phyloP scores from a whole-genome alignment of 2,888 invertebrate species.

The Leptinotarsa haldemani region DNA sequence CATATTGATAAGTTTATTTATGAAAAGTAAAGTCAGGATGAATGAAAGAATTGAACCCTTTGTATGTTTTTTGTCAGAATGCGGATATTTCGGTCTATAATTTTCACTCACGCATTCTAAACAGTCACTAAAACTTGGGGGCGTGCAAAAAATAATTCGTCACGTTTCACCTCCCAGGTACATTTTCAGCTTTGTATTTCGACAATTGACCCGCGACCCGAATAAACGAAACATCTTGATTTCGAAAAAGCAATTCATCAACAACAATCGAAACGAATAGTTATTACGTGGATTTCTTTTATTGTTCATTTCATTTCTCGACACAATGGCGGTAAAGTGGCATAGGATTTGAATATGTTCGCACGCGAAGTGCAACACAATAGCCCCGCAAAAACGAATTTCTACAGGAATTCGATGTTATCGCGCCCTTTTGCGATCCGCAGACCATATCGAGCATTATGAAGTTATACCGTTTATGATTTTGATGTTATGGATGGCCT shows the following conservation, averaged over 20 bases:
- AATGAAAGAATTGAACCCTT: too few species aligned
- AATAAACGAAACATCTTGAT: conserved; percentile 7
- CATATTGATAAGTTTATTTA: too few species aligned
- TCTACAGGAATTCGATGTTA: neutral
- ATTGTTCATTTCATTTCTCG: conserved; percentile 3
- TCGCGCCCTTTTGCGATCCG: neutral
- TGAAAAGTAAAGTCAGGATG: too few species aligned
- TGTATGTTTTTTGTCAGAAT: neutral
- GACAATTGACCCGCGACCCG: neutral
- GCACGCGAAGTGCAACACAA: conserved; percentile 8
- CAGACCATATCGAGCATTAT: neutral
- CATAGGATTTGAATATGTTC: neutral
- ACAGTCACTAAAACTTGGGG: neutral
- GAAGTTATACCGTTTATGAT: neutral
- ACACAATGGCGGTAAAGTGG: conserved; percentile 4
- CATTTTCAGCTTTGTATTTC: neutral
- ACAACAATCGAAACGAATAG: conserved; percentile 7
- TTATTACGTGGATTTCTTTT: conserved; percentile 11
- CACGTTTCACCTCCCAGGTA: neutral
- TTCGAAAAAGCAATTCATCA: conserved; percentile 5
- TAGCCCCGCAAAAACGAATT: conserved; percentile 1
- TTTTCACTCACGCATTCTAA: neutral
- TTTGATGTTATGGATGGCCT: neutral
- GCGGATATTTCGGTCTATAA: neutral
- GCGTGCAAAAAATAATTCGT: neutral